These are phyloP conservation scores for Desoria tigrina DNA, from an alignment of 2,888 invertebrate genomes.

Conservation along the genomic window DNA sequence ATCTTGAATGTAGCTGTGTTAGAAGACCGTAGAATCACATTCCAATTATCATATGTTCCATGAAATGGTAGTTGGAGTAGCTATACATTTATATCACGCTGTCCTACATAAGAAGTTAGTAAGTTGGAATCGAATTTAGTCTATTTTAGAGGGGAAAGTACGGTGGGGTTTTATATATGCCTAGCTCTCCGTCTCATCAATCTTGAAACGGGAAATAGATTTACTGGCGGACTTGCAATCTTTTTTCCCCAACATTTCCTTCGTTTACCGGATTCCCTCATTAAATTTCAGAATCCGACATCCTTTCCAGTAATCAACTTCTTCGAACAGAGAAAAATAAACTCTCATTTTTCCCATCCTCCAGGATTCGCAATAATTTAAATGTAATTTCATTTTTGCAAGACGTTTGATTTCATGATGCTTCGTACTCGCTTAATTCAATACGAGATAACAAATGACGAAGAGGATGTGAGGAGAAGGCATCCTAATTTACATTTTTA, in stretches of 20 bases:
- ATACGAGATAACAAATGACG: too few species aligned
- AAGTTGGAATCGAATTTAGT: neutral
- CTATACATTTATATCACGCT: too few species aligned
- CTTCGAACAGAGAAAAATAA: slow-evolving; percentile 2
- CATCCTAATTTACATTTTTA: too few species aligned
- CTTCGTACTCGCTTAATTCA: too few species aligned
- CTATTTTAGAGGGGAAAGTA: neutral
- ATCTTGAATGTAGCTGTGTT: too few species aligned
- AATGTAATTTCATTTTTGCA: too few species aligned
- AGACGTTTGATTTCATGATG: too few species aligned
- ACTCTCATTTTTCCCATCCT: slow-evolving; percentile 9
- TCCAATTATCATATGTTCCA: too few species aligned
- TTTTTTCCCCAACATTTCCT: slow-evolving; percentile 39
- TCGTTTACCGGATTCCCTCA: slow-evolving; percentile 42
- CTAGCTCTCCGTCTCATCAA: neutral
- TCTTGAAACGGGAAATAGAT: slow-evolving; percentile 36
- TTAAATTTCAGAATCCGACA: slow-evolving; percentile 42
- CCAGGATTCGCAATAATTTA: too few species aligned
- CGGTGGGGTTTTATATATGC: neutral
- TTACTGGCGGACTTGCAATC: slow-evolving; percentile 40
- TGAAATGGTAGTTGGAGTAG: too few species aligned
- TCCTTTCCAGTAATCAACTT: slow-evolving; percentile 32
- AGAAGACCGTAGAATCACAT: too few species aligned
- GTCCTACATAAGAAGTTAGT: neutral
- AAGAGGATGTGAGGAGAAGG: too few species aligned